These are phyloP conservation scores for Rhimphoctona megacephalus DNA, from an alignment of 2,888 invertebrate species.

Conservation along the genomic window DNA sequence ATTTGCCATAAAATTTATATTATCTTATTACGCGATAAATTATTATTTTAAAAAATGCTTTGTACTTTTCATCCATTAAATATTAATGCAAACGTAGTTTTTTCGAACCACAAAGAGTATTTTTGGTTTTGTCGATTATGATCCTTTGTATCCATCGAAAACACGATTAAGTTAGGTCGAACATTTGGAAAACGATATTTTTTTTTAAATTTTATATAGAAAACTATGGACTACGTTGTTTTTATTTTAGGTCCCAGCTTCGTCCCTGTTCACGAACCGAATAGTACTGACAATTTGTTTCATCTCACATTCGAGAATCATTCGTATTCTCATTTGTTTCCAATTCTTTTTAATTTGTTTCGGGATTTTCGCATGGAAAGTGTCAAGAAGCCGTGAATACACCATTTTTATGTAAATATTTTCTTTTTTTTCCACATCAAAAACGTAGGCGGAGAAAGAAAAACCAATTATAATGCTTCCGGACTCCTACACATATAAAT, in stretches of 20 bases:
- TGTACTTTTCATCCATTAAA: background rate
- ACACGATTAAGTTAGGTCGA: constrained; percentile 11
- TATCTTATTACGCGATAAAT: constrained; percentile 17
- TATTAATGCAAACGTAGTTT: background rate
- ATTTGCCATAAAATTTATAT: constrained; percentile 26
- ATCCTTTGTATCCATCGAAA: background rate
- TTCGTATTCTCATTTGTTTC: constrained; percentile 6
- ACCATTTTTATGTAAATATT: background rate
- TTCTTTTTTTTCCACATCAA: background rate
- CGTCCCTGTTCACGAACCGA: constrained; percentile 32
- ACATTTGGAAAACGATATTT: constrained; percentile 3
- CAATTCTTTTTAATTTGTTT: too few relatives aligned
- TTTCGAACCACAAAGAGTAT: background rate
- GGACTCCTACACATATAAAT: background rate
- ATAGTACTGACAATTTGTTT: constrained; percentile 33
- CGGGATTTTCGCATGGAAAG: constrained; percentile 16
- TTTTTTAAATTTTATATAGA: constrained; percentile 5
- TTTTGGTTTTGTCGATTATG: background rate
- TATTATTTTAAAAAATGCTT: background rate
- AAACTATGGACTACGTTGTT: constrained; percentile 44
- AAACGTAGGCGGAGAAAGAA: background rate
- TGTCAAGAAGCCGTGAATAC: constrained; percentile 14
- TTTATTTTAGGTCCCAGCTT: constrained; percentile 59
- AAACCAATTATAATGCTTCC: background rate
- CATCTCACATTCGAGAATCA: constrained; percentile 19